Evolutionary conservation across 2,888 invertebrate genomes (phyloP).

Genomic region (Pogonocherus hispidulus): DNA sequence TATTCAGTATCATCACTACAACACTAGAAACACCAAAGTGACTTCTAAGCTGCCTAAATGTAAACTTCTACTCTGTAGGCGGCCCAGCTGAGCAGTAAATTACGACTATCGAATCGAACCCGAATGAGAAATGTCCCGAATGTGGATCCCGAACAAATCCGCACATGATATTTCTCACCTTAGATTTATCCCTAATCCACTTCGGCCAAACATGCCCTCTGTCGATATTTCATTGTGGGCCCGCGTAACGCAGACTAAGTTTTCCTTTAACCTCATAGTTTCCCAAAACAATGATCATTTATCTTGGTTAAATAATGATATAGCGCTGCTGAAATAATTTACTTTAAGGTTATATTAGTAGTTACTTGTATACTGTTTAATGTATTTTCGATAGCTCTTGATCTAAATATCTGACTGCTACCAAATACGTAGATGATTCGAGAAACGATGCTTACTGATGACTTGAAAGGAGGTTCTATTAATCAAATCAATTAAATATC

Average conservation of each 20-base stretch:
- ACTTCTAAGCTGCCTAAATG: conserved; percentile 53
- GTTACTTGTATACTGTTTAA: background rate
- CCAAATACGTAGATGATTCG: background rate
- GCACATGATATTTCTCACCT: conserved; percentile 63
- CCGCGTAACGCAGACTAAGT: conserved; percentile 38
- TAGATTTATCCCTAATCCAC: conserved; percentile 55
- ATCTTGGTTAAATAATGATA: conserved; percentile 37
- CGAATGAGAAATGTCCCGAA: conserved; percentile 59
- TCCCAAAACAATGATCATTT: conserved; percentile 43
- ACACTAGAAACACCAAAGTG: no score
- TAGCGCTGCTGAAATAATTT: background rate
- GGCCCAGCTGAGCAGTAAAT: conserved; percentile 54
- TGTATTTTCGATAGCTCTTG: background rate
- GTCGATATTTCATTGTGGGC: conserved; percentile 48
- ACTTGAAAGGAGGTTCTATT: no score
- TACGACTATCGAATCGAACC: conserved; percentile 56
- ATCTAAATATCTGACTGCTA: background rate
- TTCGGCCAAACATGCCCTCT: conserved; percentile 40
- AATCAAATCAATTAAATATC: no score
- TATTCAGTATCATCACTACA: no score
- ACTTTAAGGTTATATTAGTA: conserved; percentile 4
- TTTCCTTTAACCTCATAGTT: conserved; percentile 40
- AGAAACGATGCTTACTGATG: background rate
- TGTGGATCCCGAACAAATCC: conserved; percentile 62
- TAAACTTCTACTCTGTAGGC: conserved; percentile 55